A percentile compares a stretch with the other conserved stretches of the same genome.
phyloP scores from a whole-genome alignment of 2,113 vertebrate genomes.

The Hystrix brachyura region DNA sequence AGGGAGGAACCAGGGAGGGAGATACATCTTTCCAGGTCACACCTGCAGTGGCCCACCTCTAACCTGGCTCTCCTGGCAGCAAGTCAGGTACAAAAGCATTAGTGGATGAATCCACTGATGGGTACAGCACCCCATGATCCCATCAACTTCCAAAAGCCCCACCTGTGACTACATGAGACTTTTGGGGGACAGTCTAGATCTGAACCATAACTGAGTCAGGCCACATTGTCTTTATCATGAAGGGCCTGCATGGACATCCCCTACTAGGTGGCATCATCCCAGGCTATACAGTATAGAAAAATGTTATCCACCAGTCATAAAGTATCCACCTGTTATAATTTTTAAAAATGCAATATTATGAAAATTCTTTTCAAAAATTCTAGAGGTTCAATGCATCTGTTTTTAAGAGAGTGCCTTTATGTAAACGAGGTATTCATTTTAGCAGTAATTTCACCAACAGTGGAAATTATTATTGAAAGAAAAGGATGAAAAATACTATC shows the following conservation, averaged over 20 bases:
- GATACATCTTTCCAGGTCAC: neutral
- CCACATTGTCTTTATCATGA: neutral
- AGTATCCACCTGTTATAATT: neutral
- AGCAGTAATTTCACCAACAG: neutral
- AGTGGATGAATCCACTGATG: neutral
- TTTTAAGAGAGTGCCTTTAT: neutral
- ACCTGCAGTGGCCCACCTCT: neutral
- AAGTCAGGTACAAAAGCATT: neutral
- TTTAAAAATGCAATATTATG: neutral
- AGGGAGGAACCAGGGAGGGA: neutral
- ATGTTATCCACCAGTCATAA: neutral
- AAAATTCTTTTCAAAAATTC: neutral
- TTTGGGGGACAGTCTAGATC: neutral
- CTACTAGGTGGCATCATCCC: fast-evolving
- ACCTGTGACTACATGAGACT: neutral
- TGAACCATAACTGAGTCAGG: neutral
- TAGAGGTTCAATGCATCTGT: neutral
- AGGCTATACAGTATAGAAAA: neutral
- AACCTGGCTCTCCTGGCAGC: neutral
- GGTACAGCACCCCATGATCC: neutral
- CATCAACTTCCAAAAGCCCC: neutral
- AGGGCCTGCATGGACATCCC: neutral
- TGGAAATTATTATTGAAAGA: neutral
- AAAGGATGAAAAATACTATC: neutral
- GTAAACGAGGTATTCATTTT: neutral